Evolutionary conservation across 2,888 invertebrate genomes (phyloP).

Genomic region (Metopia argyrocephala): DNA sequence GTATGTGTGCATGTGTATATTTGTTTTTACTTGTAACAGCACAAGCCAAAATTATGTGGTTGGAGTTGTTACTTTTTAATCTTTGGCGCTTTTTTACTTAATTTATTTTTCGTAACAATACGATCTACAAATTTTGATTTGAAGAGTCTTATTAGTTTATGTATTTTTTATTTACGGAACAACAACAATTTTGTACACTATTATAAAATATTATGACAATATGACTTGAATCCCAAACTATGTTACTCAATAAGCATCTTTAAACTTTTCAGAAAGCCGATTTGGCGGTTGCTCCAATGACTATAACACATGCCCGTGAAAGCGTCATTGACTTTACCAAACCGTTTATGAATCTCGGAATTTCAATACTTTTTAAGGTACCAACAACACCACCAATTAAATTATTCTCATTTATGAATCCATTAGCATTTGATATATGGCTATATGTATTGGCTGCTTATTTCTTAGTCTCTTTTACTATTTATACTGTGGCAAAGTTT

Average conservation of each 20-base stretch:
- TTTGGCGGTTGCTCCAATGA: slow-evolving; percentile 92
- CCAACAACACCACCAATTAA: slow-evolving; percentile 85
- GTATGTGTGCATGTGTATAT: too few species aligned
- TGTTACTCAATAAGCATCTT: background rate
- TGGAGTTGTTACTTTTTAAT: too few species aligned
- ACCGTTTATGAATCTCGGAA: slow-evolving; percentile 94
- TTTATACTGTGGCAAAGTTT: slow-evolving; percentile 89
- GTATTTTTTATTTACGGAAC: too few species aligned
- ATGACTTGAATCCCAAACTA: too few species aligned
- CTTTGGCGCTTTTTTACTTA: too few species aligned
- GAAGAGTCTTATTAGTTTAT: too few species aligned
- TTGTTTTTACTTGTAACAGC: too few species aligned
- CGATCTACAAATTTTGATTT: too few species aligned
- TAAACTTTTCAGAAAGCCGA: slow-evolving; percentile 85
- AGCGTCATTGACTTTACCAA: slow-evolving; percentile 95
- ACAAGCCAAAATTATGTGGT: too few species aligned
- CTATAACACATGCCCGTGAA: slow-evolving; percentile 92
- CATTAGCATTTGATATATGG: slow-evolving; percentile 92
- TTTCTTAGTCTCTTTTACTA: slow-evolving; percentile 86
- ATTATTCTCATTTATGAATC: slow-evolving; percentile 92
- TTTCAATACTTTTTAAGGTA: slow-evolving; percentile 91
- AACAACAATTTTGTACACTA: too few species aligned
- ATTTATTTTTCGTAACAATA: too few species aligned
- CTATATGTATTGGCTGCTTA: slow-evolving; percentile 89
- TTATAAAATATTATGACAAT: too few species aligned